These are phyloP conservation scores for Enteromius mattozi DNA, from an alignment of 2,797 vertebrate species.

Conservation along the genomic window DNA sequence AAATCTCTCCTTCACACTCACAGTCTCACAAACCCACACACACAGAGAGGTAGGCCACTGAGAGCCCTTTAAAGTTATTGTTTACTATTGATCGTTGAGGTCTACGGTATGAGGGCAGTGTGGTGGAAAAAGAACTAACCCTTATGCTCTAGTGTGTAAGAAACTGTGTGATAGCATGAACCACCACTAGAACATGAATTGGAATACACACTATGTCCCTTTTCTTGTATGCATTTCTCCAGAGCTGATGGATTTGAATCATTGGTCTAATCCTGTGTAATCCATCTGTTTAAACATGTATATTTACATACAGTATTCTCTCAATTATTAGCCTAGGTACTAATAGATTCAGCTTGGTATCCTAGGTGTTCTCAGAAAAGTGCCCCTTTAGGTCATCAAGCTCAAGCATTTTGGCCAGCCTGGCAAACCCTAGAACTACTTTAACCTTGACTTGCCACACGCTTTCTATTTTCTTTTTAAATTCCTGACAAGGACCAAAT, in stretches of 20 bases:
- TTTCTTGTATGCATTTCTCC: slow-evolving; percentile 10
- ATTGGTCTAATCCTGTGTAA: slow-evolving; percentile 29
- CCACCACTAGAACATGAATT: not conserved
- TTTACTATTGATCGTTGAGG: slow-evolving; percentile 59
- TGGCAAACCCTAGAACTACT: not conserved
- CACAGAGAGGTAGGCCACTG: slow-evolving; percentile 25
- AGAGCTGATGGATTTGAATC: slow-evolving; percentile 15
- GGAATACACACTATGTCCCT: not conserved
- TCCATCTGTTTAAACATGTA: slow-evolving; percentile 17
- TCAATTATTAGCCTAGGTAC: slow-evolving; percentile 7
- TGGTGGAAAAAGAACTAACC: slow-evolving; percentile 59
- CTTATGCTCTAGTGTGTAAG: slow-evolving; percentile 34
- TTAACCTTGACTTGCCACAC: not conserved
- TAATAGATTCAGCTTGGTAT: slow-evolving; percentile 23
- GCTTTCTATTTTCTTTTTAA: not conserved
- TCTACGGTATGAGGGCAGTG: slow-evolving; percentile 44
- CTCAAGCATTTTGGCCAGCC: not conserved
- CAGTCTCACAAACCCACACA: slow-evolving; percentile 21
- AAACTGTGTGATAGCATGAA: slow-evolving; percentile 28
- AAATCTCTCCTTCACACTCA: slow-evolving; percentile 2
- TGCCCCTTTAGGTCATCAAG: slow-evolving; percentile 1
- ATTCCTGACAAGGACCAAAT: not conserved
- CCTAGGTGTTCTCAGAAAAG: slow-evolving; percentile 21
- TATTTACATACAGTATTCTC: slow-evolving; percentile 17
- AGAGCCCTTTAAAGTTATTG: slow-evolving; percentile 56